phyloP scores from a whole-genome alignment of 2,888 invertebrate species.

The Macaria liturata region DNA sequence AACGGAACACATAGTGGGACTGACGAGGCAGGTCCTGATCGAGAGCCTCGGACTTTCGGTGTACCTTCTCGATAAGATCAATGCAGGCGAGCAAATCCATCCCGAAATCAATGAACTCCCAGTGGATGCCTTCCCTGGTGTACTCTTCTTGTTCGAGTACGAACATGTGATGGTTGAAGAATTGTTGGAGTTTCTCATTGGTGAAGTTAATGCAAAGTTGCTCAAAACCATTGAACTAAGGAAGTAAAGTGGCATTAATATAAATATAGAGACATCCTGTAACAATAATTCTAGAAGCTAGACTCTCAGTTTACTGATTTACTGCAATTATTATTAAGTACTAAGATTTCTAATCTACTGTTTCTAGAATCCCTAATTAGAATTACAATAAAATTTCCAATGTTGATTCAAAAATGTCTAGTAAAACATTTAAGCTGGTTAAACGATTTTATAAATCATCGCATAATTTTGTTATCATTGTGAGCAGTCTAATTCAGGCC shows the following conservation, averaged over 20 bases:
- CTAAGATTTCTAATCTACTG: too few relatives aligned
- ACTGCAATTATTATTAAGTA: too few relatives aligned
- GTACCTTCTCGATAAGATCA: slow-evolving; percentile 98
- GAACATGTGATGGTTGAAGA: slow-evolving; percentile 99
- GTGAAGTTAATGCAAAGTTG: slow-evolving; percentile 99
- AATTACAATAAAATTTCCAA: too few relatives aligned
- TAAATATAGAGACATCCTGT: slow-evolving; percentile 5
- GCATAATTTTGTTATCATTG: neutral
- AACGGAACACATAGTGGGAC: slow-evolving; percentile 47
- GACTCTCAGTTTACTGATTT: too few relatives aligned
- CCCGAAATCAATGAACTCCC: slow-evolving; percentile 99
- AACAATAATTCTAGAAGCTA: slow-evolving; percentile 2
- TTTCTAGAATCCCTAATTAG: too few relatives aligned
- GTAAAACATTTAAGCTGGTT: slow-evolving; percentile 12
- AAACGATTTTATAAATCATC: neutral
- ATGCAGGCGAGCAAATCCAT: slow-evolving; percentile 99
- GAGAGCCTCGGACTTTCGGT: slow-evolving; percentile 61
- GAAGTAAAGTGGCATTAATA: slow-evolving; percentile 66
- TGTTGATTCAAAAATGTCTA: slow-evolving; percentile 8
- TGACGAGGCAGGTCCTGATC: slow-evolving; percentile 48
- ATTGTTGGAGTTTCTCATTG: slow-evolving; percentile 99
- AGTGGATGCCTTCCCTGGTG: slow-evolving; percentile 97
- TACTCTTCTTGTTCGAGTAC: slow-evolving; percentile 99
- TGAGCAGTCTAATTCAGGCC: neutral
- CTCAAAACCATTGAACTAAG: slow-evolving; percentile 98